Evolutionary conservation across 2,797 vertebrate genomes (phyloP).

Genomic region (Sebastes vulpes): DNA sequence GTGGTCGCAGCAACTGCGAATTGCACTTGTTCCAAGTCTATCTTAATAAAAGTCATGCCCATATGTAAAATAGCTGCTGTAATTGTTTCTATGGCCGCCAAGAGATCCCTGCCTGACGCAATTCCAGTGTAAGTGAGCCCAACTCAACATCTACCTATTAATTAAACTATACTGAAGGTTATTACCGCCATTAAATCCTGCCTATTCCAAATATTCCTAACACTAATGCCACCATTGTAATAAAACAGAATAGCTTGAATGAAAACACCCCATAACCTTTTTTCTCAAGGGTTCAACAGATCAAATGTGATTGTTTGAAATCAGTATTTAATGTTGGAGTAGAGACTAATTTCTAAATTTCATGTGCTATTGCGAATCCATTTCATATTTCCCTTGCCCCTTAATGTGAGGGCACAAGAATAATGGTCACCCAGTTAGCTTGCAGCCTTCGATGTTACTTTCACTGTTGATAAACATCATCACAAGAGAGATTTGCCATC

Average conservation of each 20-base stretch:
- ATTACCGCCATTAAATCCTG: background rate
- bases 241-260: background rate
- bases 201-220: background rate
- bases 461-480: conserved; percentile 35
- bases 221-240: background rate
- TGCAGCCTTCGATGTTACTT: background rate
- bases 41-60: background rate
- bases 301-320: background rate
- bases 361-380: background rate
- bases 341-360: background rate
- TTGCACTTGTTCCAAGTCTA: too few relatives aligned
- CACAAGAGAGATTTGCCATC: conserved; percentile 28
- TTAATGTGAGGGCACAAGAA: background rate
- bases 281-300: background rate
- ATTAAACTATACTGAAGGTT: background rate
- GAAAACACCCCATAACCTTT: background rate
- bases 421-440: background rate
- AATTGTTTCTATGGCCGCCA: background rate
- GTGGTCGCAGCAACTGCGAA: too few relatives aligned
- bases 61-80: background rate
- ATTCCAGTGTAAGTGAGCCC: background rate
- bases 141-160: background rate
- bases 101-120: background rate
- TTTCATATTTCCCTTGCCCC: background rate
- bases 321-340: background rate